These are phyloP conservation scores for Dasypogon diadema DNA, from an alignment of 2,888 invertebrate species.

Conservation along the genomic window DNA sequence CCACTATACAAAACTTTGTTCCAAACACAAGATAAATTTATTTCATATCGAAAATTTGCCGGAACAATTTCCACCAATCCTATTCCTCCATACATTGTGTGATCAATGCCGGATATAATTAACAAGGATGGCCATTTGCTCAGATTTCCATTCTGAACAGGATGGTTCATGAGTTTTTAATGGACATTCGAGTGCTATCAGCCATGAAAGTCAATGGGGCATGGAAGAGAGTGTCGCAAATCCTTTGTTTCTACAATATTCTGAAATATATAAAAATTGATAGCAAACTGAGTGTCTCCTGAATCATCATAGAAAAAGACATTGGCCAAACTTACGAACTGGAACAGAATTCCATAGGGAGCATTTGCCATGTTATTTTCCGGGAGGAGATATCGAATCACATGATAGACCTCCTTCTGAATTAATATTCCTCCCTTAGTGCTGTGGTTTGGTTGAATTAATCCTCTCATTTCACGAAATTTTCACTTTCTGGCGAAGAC, in stretches of 20 bases:
- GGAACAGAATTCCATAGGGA: constrained; percentile 25
- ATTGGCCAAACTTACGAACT: constrained; percentile 10
- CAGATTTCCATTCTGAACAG: constrained; percentile 14
- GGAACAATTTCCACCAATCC: too few species aligned
- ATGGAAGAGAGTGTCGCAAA: constrained; percentile 18
- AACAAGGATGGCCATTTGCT: constrained; percentile 30
- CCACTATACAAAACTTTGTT: too few species aligned
- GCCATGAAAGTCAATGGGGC: constrained; percentile 38
- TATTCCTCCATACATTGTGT: not conserved
- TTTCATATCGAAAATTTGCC: too few species aligned
- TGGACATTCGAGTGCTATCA: constrained; percentile 35
- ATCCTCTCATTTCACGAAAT: not conserved
- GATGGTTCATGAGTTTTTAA: constrained; percentile 35
- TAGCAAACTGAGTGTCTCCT: constrained; percentile 7
- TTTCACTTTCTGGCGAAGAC: not conserved
- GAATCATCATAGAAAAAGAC: constrained; percentile 39
- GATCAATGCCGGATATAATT: constrained; percentile 27
- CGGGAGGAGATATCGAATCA: constrained; percentile 4
- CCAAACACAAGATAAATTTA: too few species aligned
- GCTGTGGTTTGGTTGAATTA: constrained; percentile 10
- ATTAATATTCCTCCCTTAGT: not conserved
- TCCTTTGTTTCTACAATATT: constrained; percentile 28
- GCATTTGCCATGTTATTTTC: not conserved
- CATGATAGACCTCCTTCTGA: not conserved
- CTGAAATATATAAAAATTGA: constrained; percentile 11